A percentile compares a stretch with the other conserved stretches of the same genome.
These are phyloP conservation scores for Eupithecia abbreviata DNA, from an alignment of 2,888 invertebrate genomes.

Conservation along the genomic window DNA sequence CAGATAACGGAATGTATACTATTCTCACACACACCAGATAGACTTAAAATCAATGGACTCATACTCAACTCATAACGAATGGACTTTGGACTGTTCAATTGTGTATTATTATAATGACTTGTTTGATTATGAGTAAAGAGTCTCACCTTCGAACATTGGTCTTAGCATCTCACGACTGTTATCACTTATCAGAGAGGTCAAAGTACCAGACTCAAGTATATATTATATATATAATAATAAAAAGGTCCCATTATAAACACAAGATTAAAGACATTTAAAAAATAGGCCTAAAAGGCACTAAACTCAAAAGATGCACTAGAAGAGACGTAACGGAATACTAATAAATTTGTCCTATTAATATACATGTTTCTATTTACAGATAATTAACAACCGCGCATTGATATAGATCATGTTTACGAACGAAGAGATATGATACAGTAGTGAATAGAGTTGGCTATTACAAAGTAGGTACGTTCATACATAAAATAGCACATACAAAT, in stretches of 20 bases:
- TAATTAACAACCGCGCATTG: slow-evolving; percentile 26
- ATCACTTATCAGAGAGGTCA: slow-evolving; percentile 17
- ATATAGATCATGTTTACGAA: slow-evolving; percentile 19
- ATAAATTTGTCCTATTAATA: slow-evolving; percentile 21
- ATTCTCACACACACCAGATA: background rate
- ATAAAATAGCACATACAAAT: slow-evolving; percentile 4
- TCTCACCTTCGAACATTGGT: background rate
- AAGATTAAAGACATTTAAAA: background rate
- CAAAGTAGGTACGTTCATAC: slow-evolving; percentile 8
- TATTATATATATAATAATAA: background rate
- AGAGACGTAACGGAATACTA: slow-evolving; percentile 2
- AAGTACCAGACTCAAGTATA: slow-evolving; percentile 3
- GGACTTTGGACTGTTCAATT: slow-evolving; percentile 16
- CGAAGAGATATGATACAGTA: background rate
- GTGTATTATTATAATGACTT: slow-evolving; percentile 13
- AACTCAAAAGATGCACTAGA: background rate
- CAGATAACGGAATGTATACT: background rate
- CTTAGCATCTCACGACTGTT: slow-evolving; percentile 2
- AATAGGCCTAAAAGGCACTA: background rate
- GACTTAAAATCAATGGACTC: background rate
- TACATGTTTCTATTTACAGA: slow-evolving; percentile 1
- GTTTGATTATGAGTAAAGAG: slow-evolving; percentile 2
- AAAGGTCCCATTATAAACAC: background rate
- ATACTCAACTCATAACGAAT: background rate
- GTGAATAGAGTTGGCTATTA: background rate